Evolutionary conservation across 2,797 vertebrate species (phyloP), one percentile per base, ranked within the genome.

Genomic region (Coreius guichenoti): DNA sequence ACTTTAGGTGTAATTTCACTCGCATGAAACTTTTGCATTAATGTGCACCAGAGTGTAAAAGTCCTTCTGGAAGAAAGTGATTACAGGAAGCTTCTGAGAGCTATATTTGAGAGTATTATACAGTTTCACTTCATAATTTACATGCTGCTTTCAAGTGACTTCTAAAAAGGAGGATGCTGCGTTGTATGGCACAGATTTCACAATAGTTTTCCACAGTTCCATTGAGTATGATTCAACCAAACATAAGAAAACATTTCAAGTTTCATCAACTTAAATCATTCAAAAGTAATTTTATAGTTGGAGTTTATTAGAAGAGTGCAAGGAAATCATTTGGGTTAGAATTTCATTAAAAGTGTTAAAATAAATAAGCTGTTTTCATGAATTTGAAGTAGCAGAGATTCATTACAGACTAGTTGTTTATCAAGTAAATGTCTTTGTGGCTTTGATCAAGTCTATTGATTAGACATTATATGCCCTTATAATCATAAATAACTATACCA

Each of bases 391-490:
- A 31, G 69, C 13, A 13, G 43, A 65, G 56, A 75, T 75, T 36
- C 54, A 58, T 80, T 33, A 51, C 49, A 69, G n/a, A 47, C 29
- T 79, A 51, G 70, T 39, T 79, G 39, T 26, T 70, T 56, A 47
- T 85, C 74, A 43, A 82, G 31, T 23, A 69, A 68, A 82, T 33
- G 43, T 63, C 78, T 58, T 23, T 16, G 33, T 68, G 79, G 58
- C 86, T 70, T 85, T 43, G 77, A 51, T 84, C 19, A 72, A 47
- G 36, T n/a, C 33, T 56, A 76, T 86, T 86, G 80, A 86, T 76
- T 83, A 54, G 56, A 73, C 68, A 43, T n/a, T 45, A 43, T 0
- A 69, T 49, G 29, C 8, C 29, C 26, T 29, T 45, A 36, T 85
- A 63, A 31, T 80, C 19, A 73, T 33, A 58, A 81, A 56, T 81